A percentile compares a stretch with the other conserved stretches of the same genome.
phyloP scores from a whole-genome alignment of 1,140 invertebrate genomes.

The Bemisia tabaci region DNA sequence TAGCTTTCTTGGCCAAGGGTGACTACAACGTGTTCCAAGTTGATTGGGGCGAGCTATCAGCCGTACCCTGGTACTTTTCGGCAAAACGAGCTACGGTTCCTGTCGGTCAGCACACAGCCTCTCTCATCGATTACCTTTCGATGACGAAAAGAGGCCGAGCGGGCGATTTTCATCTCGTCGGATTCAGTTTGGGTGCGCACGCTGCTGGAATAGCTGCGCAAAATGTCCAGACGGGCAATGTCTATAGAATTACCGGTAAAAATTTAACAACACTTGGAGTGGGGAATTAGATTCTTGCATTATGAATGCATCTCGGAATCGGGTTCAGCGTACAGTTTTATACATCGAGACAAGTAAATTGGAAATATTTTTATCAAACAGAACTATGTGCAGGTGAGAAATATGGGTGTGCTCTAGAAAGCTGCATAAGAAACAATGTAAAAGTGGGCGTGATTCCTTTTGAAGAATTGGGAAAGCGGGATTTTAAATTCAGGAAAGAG shows the following conservation, averaged over 20 bases:
- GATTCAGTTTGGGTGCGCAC: constrained; percentile 28
- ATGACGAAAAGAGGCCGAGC: constrained; percentile 14
- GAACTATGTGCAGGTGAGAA: no score
- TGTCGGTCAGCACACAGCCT: constrained; percentile 19
- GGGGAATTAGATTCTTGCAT: no score
- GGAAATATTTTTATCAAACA: no score
- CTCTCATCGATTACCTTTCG: constrained; percentile 20
- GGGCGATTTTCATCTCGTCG: constrained; percentile 22
- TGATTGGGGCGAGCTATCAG: constrained; percentile 44
- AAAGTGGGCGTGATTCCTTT: no score
- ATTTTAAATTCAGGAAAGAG: no score
- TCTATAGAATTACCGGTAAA: constrained; percentile 30
- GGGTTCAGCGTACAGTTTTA: no score
- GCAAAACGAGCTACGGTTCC: constrained; percentile 21
- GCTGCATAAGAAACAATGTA: no score
- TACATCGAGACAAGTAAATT: no score
- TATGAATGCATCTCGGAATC: no score
- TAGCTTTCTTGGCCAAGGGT: constrained; percentile 37
- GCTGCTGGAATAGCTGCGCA: constrained; percentile 27
- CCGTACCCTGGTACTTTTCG: constrained; percentile 23
- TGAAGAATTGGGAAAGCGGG: no score
- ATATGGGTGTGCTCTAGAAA: no score
- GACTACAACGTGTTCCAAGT: constrained; percentile 47
- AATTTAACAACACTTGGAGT: neutral
- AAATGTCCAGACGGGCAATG: constrained; percentile 27